These are phyloP conservation scores for Ruditapes philippinarum DNA, from an alignment of 1,140 invertebrate species.

Conservation along the genomic window DNA sequence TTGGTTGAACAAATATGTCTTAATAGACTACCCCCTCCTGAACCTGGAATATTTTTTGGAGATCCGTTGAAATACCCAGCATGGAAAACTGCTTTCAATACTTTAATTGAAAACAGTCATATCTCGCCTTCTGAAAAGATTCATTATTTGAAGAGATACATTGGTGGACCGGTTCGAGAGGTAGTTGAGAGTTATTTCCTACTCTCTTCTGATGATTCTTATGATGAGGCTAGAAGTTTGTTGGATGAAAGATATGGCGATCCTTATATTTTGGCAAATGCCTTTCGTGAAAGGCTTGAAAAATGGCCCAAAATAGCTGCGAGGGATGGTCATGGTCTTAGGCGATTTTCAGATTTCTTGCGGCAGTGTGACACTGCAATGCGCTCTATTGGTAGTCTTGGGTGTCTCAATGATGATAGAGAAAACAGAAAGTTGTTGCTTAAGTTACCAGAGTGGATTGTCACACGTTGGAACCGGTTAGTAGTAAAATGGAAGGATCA, in stretches of 20 bases:
- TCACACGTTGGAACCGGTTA: slow-evolving; percentile 59
- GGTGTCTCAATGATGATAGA: slow-evolving; percentile 67
- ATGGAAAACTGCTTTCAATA: too few relatives aligned
- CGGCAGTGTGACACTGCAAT: slow-evolving; percentile 67
- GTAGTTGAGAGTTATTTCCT: slow-evolving; percentile 61
- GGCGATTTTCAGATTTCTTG: slow-evolving; percentile 64
- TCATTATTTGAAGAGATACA: slow-evolving; percentile 81
- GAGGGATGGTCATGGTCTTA: slow-evolving; percentile 49
- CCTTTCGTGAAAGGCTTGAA: slow-evolving; percentile 66
- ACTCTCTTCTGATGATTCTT: slow-evolving; percentile 55
- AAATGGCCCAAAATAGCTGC: slow-evolving; percentile 64
- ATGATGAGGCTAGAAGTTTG: slow-evolving; percentile 52
- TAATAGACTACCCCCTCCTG: too few relatives aligned
- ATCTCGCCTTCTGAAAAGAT: too few relatives aligned
- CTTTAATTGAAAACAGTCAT: too few relatives aligned
- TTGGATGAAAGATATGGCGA: slow-evolving; percentile 67
- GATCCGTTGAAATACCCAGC: too few relatives aligned
- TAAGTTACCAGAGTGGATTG: slow-evolving; percentile 70
- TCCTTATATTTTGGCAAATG: slow-evolving; percentile 54
- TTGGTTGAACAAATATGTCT: too few relatives aligned
- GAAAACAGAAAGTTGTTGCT: slow-evolving; percentile 71
- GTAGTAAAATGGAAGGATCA: slow-evolving; percentile 9
- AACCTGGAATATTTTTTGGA: too few relatives aligned
- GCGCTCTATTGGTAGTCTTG: slow-evolving; percentile 37
- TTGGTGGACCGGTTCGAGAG: slow-evolving; percentile 55